Evolutionary conservation across 2,888 invertebrate genomes (phyloP).

Genomic region (Mylabris sibirica): DNA sequence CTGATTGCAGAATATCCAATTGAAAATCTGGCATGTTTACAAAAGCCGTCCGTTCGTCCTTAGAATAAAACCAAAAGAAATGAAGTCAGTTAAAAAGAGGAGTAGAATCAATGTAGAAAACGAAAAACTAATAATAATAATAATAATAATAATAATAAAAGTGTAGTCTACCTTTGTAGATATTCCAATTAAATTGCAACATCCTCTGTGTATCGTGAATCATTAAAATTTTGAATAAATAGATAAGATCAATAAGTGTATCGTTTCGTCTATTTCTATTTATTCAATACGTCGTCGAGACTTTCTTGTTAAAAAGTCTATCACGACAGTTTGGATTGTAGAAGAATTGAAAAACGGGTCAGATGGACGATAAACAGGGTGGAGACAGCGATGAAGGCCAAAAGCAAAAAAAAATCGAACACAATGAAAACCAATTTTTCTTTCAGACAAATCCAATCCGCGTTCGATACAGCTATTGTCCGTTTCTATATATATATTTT

Average conservation of each 20-base stretch:
- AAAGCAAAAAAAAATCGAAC: slow-evolving; percentile 21
- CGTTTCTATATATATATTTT: slow-evolving; percentile 22
- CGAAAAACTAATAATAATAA: not conserved
- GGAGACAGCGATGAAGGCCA: not conserved
- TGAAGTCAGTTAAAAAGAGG: no score
- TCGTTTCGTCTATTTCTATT: not conserved
- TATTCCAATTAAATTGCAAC: not conserved
- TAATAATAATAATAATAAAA: not conserved
- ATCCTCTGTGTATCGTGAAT: not conserved
- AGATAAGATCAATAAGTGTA: not conserved
- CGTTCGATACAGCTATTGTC: slow-evolving; percentile 33
- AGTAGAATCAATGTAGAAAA: not conserved
- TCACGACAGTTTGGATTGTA: not conserved
- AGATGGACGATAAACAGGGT: slow-evolving; percentile 8
- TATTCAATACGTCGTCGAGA: no score
- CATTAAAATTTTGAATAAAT: not conserved
- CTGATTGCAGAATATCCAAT: not conserved
- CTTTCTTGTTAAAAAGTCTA: not conserved
- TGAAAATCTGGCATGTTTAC: slow-evolving; percentile 2
- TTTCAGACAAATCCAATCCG: slow-evolving; percentile 28
- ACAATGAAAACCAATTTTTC: slow-evolving; percentile 35
- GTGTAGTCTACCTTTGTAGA: not conserved
- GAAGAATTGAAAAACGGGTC: slow-evolving; percentile 5
- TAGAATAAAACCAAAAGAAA: no score
- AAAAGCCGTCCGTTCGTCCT: not conserved